Conservation (phyloP, 2,888 invertebrate genomes). For the Sepiola atlantica region DNA sequence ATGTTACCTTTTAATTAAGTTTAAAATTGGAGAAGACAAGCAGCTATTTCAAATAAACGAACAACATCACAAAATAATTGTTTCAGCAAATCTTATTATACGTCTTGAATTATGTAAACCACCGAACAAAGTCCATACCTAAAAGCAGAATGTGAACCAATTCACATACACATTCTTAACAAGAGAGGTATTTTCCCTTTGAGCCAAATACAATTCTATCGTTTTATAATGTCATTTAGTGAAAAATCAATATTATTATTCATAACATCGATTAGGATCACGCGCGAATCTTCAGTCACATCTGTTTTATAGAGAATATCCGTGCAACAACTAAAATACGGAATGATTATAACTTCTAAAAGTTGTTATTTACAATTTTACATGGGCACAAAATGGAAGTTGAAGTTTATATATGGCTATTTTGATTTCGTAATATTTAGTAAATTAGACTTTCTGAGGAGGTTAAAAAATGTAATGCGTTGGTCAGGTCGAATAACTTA, state of each 20-base stretch:
- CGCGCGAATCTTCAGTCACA: neutral
- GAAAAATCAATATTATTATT: neutral
- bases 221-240: conserved; percentile 18
- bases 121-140: neutral
- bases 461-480: too few species aligned
- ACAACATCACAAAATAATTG: neutral
- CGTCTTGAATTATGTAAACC: neutral
- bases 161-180: neutral
- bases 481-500: too few species aligned
- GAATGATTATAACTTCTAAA: neutral
- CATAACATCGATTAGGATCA: neutral
- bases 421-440: too few species aligned
- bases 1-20: neutral
- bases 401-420: neutral
- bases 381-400: neutral
- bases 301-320: neutral
- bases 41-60: neutral
- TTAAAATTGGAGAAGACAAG: neutral
- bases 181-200: neutral
- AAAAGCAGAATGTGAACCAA: neutral
- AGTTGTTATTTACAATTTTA: neutral
- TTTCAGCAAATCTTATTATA: neutral
- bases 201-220: neutral
- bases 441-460: too few species aligned
- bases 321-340: conserved; percentile 32